Base-by-base conservation (phyloP, 2,888 invertebrate genomes). In the Parnassius glacialis region DNA sequence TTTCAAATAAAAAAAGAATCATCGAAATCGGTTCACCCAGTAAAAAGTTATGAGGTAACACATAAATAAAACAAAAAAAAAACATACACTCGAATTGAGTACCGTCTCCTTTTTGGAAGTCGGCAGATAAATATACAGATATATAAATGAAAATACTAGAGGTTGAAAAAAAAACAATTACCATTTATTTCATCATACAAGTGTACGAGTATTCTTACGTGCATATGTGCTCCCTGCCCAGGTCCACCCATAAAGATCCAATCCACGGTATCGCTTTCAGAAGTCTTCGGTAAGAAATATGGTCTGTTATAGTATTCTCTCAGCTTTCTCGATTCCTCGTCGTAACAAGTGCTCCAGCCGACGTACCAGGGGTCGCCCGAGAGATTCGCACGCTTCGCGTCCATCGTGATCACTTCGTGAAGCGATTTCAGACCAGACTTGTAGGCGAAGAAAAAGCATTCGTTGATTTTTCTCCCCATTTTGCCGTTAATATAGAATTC, bases 191-290 rank as follows among this genome's bases (percentile, higher is more conserved):
- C 3, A 25, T 25, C 25, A 25, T 25, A 25, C 25, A 25, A 25
- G 25, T 3, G 3, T 25, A 20, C 2, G 16, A 20, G 16, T 20
- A 25, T 25, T 34, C 94, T 93, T 83, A 98, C 98, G 83, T 99
- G 99, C 96, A 99, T 95, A 74, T 98, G 97, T 0, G 98, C 98
- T 0, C 99, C 99, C 75, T 96, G 94, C 0, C 98, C 98, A 0
- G 97, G 95, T 43, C 96, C 97, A 1, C 99, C 99, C 96, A 99
- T 98, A 81, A 99, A 99, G 71, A 99, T 96, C 98, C 98, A 99
- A 84, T 98, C 98, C 0, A 97, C 94, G 66, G 95, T 96, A 74
- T 97, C 96, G 74, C 96, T 96, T 83, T 98, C 98, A 0, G 98
- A 96, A 0, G 94, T 94, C 45, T 85, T 85, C 0, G 98, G 98